Evolutionary conservation across 2,888 invertebrate species (phyloP).

Genomic region (Bembecia ichneumoniformis): DNA sequence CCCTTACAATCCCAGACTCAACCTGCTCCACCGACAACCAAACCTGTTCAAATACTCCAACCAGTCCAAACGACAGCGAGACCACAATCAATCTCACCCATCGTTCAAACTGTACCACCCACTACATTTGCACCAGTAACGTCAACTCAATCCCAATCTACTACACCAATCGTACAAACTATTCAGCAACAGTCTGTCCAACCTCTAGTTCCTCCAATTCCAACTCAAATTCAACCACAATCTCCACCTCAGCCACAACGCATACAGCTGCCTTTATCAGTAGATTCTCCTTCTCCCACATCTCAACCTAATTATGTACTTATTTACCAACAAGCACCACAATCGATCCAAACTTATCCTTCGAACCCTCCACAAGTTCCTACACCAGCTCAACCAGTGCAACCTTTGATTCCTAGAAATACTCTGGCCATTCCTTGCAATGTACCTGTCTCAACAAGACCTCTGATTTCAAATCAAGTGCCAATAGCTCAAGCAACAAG

Average conservation of each 20-base stretch:
- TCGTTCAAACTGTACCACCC: neutral
- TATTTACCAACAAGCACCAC: constrained; percentile 35
- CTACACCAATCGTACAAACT: neutral
- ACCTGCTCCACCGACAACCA: neutral
- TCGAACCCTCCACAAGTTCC: neutral
- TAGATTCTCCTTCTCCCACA: constrained; percentile 2
- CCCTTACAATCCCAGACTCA: neutral
- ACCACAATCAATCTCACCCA: constrained; percentile 1
- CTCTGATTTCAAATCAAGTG: neutral
- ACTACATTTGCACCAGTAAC: constrained; percentile 1
- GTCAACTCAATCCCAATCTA: constrained; percentile 3
- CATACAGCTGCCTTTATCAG: neutral
- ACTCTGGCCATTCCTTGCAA: neutral
- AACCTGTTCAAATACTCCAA: constrained; percentile 1
- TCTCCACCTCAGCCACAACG: neutral
- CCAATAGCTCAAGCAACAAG: neutral
- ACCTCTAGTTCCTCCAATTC: neutral
- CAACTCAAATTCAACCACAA: neutral
- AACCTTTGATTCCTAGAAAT: neutral
- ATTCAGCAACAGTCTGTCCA: neutral
- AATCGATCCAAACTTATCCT: constrained; percentile 14
- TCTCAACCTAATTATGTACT: constrained; percentile 22
- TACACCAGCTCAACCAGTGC: neutral
- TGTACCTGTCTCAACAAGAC: neutral
- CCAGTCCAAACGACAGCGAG: neutral